These are phyloP conservation scores for Craterocephalus amniculus DNA, from an alignment of 2,797 vertebrate genomes.

Conservation along the genomic window DNA sequence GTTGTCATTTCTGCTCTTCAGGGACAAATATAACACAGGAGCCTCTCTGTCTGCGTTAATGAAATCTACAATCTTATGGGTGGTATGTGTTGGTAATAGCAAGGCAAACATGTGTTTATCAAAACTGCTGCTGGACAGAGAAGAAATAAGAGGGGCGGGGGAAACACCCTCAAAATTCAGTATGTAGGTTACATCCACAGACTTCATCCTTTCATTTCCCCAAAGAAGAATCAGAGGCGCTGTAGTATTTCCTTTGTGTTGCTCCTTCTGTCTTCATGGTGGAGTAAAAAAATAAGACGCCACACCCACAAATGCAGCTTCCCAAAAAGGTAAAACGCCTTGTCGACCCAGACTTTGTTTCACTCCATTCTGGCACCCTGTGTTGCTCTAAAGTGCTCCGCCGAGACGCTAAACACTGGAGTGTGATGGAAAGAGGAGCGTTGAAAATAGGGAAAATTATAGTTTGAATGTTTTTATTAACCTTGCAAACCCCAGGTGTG, in stretches of 20 bases:
- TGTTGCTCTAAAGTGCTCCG: slow-evolving; percentile 79
- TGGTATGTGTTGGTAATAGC: slow-evolving; percentile 49
- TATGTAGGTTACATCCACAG: slow-evolving; percentile 25
- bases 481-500: slow-evolving; percentile 83
- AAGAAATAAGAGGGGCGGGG: slow-evolving; percentile 33
- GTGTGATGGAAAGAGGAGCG: slow-evolving; percentile 82
- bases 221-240: slow-evolving; percentile 11
- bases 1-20: slow-evolving; percentile 4
- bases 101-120: slow-evolving; percentile 51
- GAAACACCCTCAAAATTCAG: slow-evolving; percentile 24
- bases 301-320: slow-evolving; percentile 51
- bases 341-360: slow-evolving; percentile 71
- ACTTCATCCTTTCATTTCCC: slow-evolving; percentile 27
- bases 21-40: slow-evolving; percentile 58
- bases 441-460: slow-evolving; percentile 81
- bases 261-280: slow-evolving; percentile 13
- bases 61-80: slow-evolving; percentile 61
- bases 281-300: slow-evolving; percentile 30
- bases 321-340: slow-evolving; percentile 73
- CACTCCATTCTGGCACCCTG: slow-evolving; percentile 50
- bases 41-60: slow-evolving; percentile 67
- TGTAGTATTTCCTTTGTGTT: slow-evolving; percentile 9
- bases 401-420: slow-evolving; percentile 78
- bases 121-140: slow-evolving; percentile 52
- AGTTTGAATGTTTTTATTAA: slow-evolving; percentile 89